Evolutionary conservation across 1,140 invertebrate genomes (phyloP).

Genomic region (Meloidogyne exigua): DNA sequence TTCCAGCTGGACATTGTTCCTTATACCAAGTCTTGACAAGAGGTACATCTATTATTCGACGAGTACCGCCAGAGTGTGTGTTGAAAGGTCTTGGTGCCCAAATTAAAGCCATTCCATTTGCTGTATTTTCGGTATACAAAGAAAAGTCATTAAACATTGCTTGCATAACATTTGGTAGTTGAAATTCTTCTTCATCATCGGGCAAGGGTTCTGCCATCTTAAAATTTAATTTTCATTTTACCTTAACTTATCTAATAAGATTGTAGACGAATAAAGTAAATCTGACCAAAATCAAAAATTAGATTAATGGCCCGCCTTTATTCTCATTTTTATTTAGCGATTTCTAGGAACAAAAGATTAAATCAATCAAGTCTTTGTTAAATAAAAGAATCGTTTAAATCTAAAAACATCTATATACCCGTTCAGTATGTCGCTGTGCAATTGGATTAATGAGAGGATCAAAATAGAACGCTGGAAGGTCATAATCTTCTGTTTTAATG

Average conservation of each 20-base stretch:
- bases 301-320: slow-evolving; percentile 1
- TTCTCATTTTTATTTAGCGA: neutral
- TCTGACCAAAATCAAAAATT: slow-evolving; percentile 12
- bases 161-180: slow-evolving; percentile 81
- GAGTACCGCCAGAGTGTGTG: slow-evolving; percentile 78
- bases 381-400: neutral
- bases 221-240: neutral
- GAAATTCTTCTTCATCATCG: slow-evolving; percentile 84
- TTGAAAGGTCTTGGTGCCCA: slow-evolving; percentile 98
- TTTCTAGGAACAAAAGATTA: neutral
- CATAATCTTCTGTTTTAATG: slow-evolving; percentile 99
- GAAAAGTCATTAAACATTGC: slow-evolving; percentile 91
- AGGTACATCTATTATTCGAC: slow-evolving; percentile 92
- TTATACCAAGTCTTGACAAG: slow-evolving; percentile 91
- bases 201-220: slow-evolving; percentile 71
- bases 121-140: slow-evolving; percentile 78
- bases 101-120: slow-evolving; percentile 94
- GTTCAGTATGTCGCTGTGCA: slow-evolving; percentile 85
- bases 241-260: neutral
- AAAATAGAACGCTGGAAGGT: slow-evolving; percentile 98
- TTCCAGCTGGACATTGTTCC: slow-evolving; percentile 95
- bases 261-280: slow-evolving; percentile 11
- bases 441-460: slow-evolving; percentile 99
- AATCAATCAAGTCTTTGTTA: neutral
- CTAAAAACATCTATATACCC: slow-evolving; percentile 64